phyloP scores from a whole-genome alignment of 2,888 invertebrate species.

The Brassicogethes aeneus region DNA sequence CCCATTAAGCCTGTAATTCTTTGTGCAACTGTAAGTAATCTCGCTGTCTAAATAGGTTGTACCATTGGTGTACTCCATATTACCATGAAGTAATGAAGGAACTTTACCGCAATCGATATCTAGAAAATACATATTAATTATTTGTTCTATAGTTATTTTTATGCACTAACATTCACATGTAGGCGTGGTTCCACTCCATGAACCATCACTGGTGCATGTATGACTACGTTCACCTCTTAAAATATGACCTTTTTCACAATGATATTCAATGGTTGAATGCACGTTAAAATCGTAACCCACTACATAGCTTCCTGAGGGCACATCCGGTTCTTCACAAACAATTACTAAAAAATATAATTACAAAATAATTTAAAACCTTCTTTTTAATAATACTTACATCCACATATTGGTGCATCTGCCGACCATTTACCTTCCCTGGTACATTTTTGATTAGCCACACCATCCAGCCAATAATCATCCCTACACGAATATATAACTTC shows the following conservation, averaged over 20 bases:
- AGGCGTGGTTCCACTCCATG: slow-evolving; percentile 77
- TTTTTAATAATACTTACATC: slow-evolving; percentile 48
- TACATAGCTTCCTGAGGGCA: slow-evolving; percentile 77
- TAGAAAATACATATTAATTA: slow-evolving; percentile 33
- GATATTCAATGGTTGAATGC: slow-evolving; percentile 78
- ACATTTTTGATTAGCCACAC: slow-evolving; percentile 59
- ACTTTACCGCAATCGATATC: slow-evolving; percentile 86
- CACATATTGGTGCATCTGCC: slow-evolving; percentile 75
- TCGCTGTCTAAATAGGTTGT: slow-evolving; percentile 76
- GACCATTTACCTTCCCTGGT: slow-evolving; percentile 83
- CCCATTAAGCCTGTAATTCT: slow-evolving; percentile 72
- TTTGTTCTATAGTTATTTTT: background rate
- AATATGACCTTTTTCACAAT: slow-evolving; percentile 78
- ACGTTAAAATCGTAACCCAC: slow-evolving; percentile 85
- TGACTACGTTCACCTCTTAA: slow-evolving; percentile 63
- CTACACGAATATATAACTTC: slow-evolving; percentile 72
- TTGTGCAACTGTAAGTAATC: slow-evolving; percentile 69
- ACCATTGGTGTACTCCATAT: slow-evolving; percentile 64
- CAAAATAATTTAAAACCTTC: background rate
- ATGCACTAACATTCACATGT: slow-evolving; percentile 67
- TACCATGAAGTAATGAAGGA: slow-evolving; percentile 68
- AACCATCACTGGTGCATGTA: slow-evolving; percentile 66
- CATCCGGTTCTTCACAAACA: slow-evolving; percentile 77
- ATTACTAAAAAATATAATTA: slow-evolving; percentile 59
- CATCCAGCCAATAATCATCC: slow-evolving; percentile 75